A percentile compares a stretch with the other conserved stretches of the same genome.
Evolutionary conservation across 2,888 invertebrate species (phyloP).

Genomic region (Noctuana brunneofusca): DNA sequence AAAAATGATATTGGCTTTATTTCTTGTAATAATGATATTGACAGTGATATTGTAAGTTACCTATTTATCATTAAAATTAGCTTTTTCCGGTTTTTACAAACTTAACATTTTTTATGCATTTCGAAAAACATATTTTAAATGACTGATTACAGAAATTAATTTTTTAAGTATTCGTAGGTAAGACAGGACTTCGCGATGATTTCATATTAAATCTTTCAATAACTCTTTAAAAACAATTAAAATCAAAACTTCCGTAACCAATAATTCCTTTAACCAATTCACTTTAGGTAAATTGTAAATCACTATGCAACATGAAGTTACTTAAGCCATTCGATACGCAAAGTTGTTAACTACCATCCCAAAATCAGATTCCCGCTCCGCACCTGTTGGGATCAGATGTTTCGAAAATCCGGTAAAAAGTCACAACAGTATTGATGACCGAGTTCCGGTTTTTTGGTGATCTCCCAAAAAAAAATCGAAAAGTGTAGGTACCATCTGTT

Average conservation of each 20-base stretch:
- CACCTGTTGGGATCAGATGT: slow-evolving; percentile 64
- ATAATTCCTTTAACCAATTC: not conserved
- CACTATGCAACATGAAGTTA: not conserved
- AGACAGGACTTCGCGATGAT: no score
- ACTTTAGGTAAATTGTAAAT: not conserved
- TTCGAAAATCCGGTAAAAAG: slow-evolving; percentile 58
- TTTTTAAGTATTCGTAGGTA: no score
- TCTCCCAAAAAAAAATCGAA: slow-evolving; percentile 45
- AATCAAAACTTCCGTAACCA: no score
- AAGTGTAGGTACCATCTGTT: slow-evolving; percentile 52
- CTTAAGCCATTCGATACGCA: not conserved
- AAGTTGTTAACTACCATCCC: slow-evolving; percentile 14
- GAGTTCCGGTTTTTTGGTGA: slow-evolving; percentile 58
- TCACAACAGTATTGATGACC: slow-evolving; percentile 60
- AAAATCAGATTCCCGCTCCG: slow-evolving; percentile 41
- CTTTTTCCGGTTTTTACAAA: not conserved
- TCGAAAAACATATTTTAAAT: no score
- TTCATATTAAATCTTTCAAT: no score
- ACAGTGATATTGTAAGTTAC: no score
- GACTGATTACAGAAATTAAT: no score
- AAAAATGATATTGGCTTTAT: slow-evolving; percentile 4
- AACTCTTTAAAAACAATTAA: no score
- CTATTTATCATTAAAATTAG: no score
- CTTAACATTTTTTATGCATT: no score
- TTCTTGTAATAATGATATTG: no score